Evolutionary conservation across 1,140 invertebrate genomes (phyloP).

Genomic region (Armadillidium nasatum): DNA sequence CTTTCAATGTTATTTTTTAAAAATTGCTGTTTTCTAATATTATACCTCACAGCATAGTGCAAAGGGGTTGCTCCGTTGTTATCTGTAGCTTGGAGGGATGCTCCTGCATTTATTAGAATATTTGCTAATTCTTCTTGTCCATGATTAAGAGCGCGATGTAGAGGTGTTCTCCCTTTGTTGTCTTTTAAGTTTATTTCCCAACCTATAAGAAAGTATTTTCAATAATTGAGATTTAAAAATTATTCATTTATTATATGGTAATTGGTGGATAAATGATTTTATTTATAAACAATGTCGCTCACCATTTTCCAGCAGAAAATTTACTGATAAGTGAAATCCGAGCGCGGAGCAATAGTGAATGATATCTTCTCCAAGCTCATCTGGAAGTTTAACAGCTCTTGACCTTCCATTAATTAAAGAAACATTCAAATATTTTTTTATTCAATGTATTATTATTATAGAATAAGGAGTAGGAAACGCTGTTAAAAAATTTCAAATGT

Average conservation of each 20-base stretch:
- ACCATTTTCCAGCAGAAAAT: neutral
- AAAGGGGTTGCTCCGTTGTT: conserved; percentile 40
- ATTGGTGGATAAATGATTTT: too few species aligned
- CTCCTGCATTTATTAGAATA: conserved; percentile 30
- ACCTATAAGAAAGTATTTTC: conserved; percentile 10
- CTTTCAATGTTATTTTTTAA: too few species aligned
- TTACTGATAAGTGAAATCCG: neutral
- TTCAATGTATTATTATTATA: too few species aligned
- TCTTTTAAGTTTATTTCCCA: conserved; percentile 34
- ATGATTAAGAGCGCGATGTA: conserved; percentile 30
- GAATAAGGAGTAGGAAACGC: too few species aligned
- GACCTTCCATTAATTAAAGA: neutral
- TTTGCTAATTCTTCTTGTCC: conserved; percentile 34
- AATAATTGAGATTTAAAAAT: too few species aligned
- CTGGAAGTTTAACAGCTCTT: neutral
- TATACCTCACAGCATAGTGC: conserved; percentile 38
- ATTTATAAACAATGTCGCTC: neutral
- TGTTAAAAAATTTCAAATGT: too few species aligned
- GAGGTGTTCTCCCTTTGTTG: conserved; percentile 21
- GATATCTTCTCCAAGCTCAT: neutral
- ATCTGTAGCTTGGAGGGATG: conserved; percentile 22
- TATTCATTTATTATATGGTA: too few species aligned
- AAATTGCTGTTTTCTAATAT: neutral
- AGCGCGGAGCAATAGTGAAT: neutral
- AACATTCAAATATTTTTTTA: too few species aligned